Base-by-base conservation (phyloP, 35 echinoderm and acorn worm genomes). In the Stichopus chloronotus region DNA sequence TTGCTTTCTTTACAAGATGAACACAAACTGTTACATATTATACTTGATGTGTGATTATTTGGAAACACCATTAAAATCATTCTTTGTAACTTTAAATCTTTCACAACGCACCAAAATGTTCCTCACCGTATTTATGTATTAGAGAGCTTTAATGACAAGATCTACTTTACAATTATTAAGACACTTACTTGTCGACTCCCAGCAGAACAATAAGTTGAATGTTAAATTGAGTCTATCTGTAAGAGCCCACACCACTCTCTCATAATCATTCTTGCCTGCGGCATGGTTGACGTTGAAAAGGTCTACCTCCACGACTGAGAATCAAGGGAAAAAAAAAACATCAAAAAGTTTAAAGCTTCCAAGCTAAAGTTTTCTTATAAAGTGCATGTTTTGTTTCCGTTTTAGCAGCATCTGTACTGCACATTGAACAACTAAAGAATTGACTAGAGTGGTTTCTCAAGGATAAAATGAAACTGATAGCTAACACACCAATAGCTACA, bases 291-390 rank as follows among this genome's bases (percentile, higher is more conserved):
- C 55, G 81, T 24, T 68, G 6, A 81, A 79, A 4, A 94, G 86
- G 68, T 94, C 93, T 6, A 94, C 58, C 17, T 94, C 85, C 78
- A 94, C 80, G 23, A 94, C 93, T 94, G 55, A 25, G 52, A 58
- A 22, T 11, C 25, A 7, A 82, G 65, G 53, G 25, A 57, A 72
- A 10, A 85, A 10, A 85, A 20, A 59, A 7, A 58, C 19, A 85
- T n/a, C 6, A 60, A 25, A 85, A 5, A 17, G 21, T 25, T 78
- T 76, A 76, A 76, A 6, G 4, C 4, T 6, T 76, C 17, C 17
- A 24, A 0, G 72, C 17, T 76, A 24, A 76, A 20, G 24, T 76
- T 24, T 76, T 76, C 24, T 12, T 76, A 24, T 76, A 76, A 16
- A 20, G 24, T 7, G 13, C 11, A 12, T 20, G 13, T 76, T 17